These are phyloP conservation scores for Trididemnum clinides DNA, from an alignment of 23 tunicate genomes.

Conservation along the genomic window DNA sequence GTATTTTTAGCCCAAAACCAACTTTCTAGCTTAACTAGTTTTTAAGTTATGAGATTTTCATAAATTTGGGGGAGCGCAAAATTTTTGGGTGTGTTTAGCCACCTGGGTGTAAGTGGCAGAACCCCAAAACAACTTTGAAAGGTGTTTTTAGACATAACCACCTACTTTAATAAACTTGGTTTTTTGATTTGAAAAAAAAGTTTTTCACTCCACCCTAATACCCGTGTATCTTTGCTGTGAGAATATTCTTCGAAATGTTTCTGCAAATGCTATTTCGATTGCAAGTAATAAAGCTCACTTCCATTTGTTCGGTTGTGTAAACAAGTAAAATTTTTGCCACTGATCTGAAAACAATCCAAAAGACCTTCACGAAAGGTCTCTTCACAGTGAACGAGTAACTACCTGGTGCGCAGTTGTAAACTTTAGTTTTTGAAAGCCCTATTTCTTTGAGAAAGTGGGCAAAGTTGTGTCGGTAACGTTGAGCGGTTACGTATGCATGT, in stretches of 20 bases:
- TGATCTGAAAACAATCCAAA: constrained; percentile 28
- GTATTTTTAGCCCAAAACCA: no score
- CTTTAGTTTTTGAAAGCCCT: constrained; percentile 22
- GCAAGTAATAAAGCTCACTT: constrained; percentile 23
- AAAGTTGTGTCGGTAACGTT: constrained; percentile 4
- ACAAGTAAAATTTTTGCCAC: constrained; percentile 19
- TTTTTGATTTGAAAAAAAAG: no score
- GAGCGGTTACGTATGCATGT: constrained; percentile 27
- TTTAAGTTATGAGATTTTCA: no score
- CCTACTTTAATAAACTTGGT: no score
- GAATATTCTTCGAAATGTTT: constrained; percentile 18
- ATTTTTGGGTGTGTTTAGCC: no score
- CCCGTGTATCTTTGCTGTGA: constrained; percentile 29
- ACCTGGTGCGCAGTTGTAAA: constrained; percentile 26
- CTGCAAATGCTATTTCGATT: constrained; percentile 36
- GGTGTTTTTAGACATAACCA: no score
- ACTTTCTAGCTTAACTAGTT: no score
- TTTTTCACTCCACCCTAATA: no score
- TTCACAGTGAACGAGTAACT: constrained; percentile 33
- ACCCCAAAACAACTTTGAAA: no score
- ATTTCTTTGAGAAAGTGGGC: constrained; percentile 21
- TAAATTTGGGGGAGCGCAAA: no score
- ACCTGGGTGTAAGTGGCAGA: no score
- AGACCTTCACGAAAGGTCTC: constrained; percentile 27
- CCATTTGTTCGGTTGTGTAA: constrained; percentile 23